These are phyloP conservation scores for Scatophagus argus DNA, from an alignment of 2,113 vertebrate species.

Conservation along the genomic window DNA sequence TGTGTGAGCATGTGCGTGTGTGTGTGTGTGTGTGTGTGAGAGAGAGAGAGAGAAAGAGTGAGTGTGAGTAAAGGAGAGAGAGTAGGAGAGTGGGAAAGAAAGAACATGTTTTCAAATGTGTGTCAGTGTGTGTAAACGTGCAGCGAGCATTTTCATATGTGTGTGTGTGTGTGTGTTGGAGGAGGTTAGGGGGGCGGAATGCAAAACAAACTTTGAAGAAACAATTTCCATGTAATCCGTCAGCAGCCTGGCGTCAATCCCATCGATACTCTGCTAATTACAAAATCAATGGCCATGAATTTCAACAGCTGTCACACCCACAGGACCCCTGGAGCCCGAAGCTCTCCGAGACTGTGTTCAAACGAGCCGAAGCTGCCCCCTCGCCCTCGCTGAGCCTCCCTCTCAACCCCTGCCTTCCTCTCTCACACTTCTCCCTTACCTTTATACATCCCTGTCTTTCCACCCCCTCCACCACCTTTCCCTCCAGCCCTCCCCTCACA, in stretches of 20 bases:
- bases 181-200: constrained; percentile 65
- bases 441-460: constrained; percentile 53
- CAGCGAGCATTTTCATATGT: background rate
- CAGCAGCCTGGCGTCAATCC: constrained; percentile 87
- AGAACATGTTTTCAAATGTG: constrained; percentile 53
- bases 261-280: constrained; percentile 94
- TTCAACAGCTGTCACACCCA: constrained; percentile 87
- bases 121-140: constrained; percentile 46
- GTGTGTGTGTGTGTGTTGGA: constrained; percentile 31
- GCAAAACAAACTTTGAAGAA: constrained; percentile 87
- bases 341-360: constrained; percentile 70
- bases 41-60: constrained; percentile 9
- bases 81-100: constrained; percentile 5
- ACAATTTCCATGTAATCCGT: constrained; percentile 92
- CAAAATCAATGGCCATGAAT: constrained; percentile 93
- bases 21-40: constrained; percentile 25
- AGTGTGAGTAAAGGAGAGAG: constrained; percentile 3
- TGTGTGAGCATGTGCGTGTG: constrained; percentile 26
- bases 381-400: constrained; percentile 60
- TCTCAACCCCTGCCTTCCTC: constrained; percentile 60
- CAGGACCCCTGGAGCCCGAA: constrained; percentile 66
- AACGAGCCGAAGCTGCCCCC: constrained; percentile 74
- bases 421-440: constrained; percentile 75
- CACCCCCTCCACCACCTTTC: background rate
- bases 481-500: background rate